Conservation (phyloP, 2,888 invertebrate genomes). For the Catocala sponsa region DNA sequence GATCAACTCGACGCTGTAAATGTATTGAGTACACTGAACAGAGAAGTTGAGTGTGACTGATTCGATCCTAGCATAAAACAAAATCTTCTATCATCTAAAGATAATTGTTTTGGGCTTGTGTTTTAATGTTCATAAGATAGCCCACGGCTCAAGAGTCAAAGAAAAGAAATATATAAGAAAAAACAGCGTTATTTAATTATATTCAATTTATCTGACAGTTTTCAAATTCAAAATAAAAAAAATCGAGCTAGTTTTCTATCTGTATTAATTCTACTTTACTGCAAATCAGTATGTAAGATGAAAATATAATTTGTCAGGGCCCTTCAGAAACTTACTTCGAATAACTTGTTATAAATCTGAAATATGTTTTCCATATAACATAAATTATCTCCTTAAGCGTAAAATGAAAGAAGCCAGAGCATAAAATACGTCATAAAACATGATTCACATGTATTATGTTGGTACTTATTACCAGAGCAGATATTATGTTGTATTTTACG, state of each 20-base stretch:
- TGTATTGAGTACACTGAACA: too few species aligned
- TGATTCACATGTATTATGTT: conserved; percentile 70
- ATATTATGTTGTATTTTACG: conserved; percentile 75
- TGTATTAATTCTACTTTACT: conserved; percentile 38
- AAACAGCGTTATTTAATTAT: not conserved
- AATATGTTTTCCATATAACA: conserved; percentile 59
- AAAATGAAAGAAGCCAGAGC: conserved; percentile 66
- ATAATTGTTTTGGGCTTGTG: too few species aligned
- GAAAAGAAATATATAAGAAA: too few species aligned
- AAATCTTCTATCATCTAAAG: too few species aligned
- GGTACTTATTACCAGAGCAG: conserved; percentile 63
- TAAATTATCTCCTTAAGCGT: conserved; percentile 64
- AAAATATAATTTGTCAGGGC: conserved; percentile 54
- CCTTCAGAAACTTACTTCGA: conserved; percentile 50
- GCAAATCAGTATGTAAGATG: conserved; percentile 33
- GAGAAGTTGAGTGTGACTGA: too few species aligned
- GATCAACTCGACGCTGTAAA: too few species aligned
- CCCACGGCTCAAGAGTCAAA: too few species aligned
- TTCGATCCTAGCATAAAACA: too few species aligned
- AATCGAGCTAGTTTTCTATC: conserved; percentile 16
- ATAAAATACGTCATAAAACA: conserved; percentile 73
- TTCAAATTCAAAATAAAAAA: conserved; percentile 4
- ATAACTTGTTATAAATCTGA: conserved; percentile 58
- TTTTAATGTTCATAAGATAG: too few species aligned
- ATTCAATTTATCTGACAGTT: not conserved